Conservation (phyloP, 2,888 invertebrate species). For the Ormyrus rosae region DNA sequence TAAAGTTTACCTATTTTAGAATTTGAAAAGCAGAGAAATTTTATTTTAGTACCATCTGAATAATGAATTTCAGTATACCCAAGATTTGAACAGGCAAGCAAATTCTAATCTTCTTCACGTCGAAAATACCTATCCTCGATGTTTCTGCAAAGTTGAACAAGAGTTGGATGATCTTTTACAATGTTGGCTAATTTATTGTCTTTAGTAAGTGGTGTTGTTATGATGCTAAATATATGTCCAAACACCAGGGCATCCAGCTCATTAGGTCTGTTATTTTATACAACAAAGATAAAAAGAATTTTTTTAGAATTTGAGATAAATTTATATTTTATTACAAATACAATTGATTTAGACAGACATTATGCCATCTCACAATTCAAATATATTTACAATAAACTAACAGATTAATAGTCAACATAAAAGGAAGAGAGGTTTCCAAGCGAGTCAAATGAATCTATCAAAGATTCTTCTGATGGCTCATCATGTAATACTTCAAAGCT, state of each 20-base stretch:
- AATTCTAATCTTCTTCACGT: slow-evolving; percentile 70
- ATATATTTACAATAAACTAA: slow-evolving; percentile 21
- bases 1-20: slow-evolving; percentile 55
- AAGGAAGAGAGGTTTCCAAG: neutral
- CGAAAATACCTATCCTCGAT: slow-evolving; percentile 90
- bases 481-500: slow-evolving; percentile 62
- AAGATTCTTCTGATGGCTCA: slow-evolving; percentile 62
- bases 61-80: slow-evolving; percentile 67
- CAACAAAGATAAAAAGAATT: slow-evolving; percentile 47
- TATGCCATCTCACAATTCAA: neutral
- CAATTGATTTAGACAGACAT: neutral
- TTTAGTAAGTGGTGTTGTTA: slow-evolving; percentile 90
- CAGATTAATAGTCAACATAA: slow-evolving; percentile 14
- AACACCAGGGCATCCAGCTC: slow-evolving; percentile 97
- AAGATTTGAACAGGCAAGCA: slow-evolving; percentile 67
- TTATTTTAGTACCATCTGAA: slow-evolving; percentile 62
- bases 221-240: slow-evolving; percentile 96
- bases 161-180: slow-evolving; percentile 84
- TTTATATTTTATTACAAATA: slow-evolving; percentile 4
- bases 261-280: slow-evolving; percentile 83
- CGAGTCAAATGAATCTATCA: slow-evolving; percentile 29
- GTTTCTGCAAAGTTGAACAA: slow-evolving; percentile 89
- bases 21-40: slow-evolving; percentile 68
- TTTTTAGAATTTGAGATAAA: slow-evolving; percentile 6
- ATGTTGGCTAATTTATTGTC: slow-evolving; percentile 88